phyloP scores from a whole-genome alignment of 2,888 invertebrate genomes.

The Dicyrtomina minuta region DNA sequence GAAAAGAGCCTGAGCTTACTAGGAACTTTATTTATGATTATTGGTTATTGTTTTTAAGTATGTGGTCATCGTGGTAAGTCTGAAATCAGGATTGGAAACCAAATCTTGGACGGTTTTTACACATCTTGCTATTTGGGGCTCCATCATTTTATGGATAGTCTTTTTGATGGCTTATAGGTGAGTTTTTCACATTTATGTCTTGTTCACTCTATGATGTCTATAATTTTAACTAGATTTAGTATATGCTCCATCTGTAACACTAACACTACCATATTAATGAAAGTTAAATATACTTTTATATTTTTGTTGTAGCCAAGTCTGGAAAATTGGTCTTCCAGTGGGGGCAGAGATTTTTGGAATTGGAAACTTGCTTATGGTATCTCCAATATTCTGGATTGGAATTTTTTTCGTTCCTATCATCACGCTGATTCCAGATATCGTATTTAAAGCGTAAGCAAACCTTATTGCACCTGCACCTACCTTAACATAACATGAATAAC shows the following conservation, averaged over 20 bases:
- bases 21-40: too few species aligned
- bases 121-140: constrained; percentile 95
- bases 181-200: too few species aligned
- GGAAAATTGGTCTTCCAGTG: constrained; percentile 59
- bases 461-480: too few species aligned
- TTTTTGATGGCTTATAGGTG: constrained; percentile 88
- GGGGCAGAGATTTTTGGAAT: constrained; percentile 94
- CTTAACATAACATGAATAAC: too few species aligned
- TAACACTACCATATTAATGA: too few species aligned
- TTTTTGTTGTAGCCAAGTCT: constrained; percentile 59
- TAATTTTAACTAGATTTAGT: too few species aligned
- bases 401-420: constrained; percentile 84
- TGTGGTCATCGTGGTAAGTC: constrained; percentile 95
- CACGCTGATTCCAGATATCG: constrained; percentile 83
- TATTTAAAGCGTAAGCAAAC: constrained; percentile 87
- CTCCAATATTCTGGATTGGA: constrained; percentile 92
- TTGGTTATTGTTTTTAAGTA: too few species aligned
- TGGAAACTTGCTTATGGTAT: constrained; percentile 82
- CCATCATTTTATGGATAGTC: constrained; percentile 87
- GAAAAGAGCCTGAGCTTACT: too few species aligned
- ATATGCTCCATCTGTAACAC: too few species aligned
- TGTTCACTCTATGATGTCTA: too few species aligned
- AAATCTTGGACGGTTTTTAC: constrained; percentile 96
- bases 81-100: constrained; percentile 95
- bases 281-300: too few species aligned